Evolutionary conservation across 2,113 vertebrate genomes (phyloP).

Genomic region (Aythya baeri): DNA sequence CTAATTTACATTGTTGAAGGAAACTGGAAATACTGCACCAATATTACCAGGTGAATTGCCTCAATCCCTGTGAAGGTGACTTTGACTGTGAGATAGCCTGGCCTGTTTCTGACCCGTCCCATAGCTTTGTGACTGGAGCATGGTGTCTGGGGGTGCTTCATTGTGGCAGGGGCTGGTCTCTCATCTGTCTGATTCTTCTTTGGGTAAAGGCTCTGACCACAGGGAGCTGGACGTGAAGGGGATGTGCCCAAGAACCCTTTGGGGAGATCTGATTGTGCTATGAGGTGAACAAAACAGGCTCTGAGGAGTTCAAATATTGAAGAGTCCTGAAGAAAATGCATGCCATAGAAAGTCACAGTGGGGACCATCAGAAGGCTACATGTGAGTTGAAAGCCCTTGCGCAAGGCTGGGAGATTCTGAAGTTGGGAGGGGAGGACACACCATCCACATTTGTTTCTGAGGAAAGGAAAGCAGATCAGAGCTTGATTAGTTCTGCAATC

Average conservation of each 20-base stretch:
- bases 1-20: not conserved
- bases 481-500: not conserved
- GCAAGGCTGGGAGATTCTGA: not conserved
- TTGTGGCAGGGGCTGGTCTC: not conserved
- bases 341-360: not conserved
- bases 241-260: not conserved
- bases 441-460: not conserved
- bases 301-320: not conserved
- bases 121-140: rapidly evolving
- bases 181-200: not conserved
- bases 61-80: not conserved
- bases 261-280: not conserved
- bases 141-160: not conserved
- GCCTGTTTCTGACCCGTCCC: not conserved
- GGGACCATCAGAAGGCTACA: not conserved
- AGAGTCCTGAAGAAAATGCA: not conserved
- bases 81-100: not conserved
- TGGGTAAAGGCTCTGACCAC: not conserved
- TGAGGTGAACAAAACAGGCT: not conserved
- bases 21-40: not conserved
- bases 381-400: not conserved
- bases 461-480: not conserved
- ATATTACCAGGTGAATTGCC: not conserved
- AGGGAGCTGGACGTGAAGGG: not conserved
- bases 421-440: not conserved